Percentiles rank a stretch among this genome's conserved stretches.
Conservation (phyloP, 2,113 vertebrate genomes). For the Misgurnus anguillicaudatus region DNA sequence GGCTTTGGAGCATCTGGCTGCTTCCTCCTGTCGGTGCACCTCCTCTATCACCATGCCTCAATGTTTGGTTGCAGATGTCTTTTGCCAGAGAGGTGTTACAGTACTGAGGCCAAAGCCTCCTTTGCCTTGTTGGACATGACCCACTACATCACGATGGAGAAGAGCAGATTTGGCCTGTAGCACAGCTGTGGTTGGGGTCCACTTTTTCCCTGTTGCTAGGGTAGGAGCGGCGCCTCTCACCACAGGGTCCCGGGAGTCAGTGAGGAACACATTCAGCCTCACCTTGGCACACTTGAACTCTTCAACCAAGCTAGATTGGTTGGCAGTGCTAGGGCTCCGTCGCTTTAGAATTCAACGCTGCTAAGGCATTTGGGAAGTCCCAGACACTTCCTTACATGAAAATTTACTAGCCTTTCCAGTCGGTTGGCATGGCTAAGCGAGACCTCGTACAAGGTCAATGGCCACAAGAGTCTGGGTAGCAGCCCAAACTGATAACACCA, state of each 20-base stretch:
- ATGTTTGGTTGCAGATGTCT: neutral
- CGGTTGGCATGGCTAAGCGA: neutral
- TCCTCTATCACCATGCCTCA: neutral
- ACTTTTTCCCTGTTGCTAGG: conserved; percentile 27
- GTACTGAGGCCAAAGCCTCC: neutral
- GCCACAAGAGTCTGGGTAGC: neutral
- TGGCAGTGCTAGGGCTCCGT: neutral
- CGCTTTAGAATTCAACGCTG: neutral
- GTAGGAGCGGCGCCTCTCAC: neutral
- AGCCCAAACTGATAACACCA: neutral
- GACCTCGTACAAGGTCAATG: conserved; percentile 3
- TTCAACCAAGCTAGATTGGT: neutral
- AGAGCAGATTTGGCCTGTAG: conserved; percentile 14
- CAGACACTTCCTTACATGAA: neutral
- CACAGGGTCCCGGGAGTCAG: neutral
- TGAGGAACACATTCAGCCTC: neutral
- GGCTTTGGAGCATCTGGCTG: neutral
- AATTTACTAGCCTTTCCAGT: conserved; percentile 8
- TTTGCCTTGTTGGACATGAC: conserved; percentile 9
- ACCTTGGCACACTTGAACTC: neutral
- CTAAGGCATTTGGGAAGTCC: neutral
- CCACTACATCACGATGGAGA: neutral
- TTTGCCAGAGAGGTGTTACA: neutral
- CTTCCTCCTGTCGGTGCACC: neutral
- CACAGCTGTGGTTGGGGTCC: conserved; percentile 3